These are phyloP conservation scores for Sitophilus oryzae DNA, from an alignment of 1,140 invertebrate species.

Conservation along the genomic window DNA sequence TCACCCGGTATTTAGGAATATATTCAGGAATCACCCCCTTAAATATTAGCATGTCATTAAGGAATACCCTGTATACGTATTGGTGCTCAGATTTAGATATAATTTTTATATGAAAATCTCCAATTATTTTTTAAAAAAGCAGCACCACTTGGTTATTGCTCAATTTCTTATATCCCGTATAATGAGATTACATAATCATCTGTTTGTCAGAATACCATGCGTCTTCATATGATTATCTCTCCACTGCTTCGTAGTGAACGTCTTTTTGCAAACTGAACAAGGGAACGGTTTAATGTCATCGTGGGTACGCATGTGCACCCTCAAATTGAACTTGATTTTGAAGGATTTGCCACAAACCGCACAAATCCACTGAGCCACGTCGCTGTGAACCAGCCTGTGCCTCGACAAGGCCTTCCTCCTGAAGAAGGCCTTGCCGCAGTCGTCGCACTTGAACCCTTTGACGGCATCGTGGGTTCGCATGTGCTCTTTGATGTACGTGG, in stretches of 20 bases:
- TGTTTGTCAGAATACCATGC: slow-evolving; percentile 15
- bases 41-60: no score
- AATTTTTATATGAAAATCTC: no score
- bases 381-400: slow-evolving; percentile 63
- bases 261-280: slow-evolving; percentile 57
- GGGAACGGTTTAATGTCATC: slow-evolving; percentile 63
- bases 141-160: no score
- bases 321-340: slow-evolving; percentile 34
- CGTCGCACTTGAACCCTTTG: slow-evolving; percentile 49
- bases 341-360: slow-evolving; percentile 47
- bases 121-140: no score
- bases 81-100: no score
- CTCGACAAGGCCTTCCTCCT: slow-evolving; percentile 45
- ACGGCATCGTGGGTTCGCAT: slow-evolving; percentile 25
- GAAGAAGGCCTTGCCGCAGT: slow-evolving; percentile 67
- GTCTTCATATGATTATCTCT: slow-evolving; percentile 27
- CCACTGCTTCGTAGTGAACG: slow-evolving; percentile 29
- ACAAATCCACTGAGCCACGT: slow-evolving; percentile 60
- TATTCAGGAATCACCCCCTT: no score
- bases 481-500: slow-evolving; percentile 27
- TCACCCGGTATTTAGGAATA: no score
- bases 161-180: no score
- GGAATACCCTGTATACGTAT: no score
- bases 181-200: neutral
- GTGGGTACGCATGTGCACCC: slow-evolving; percentile 57